Evolutionary conservation across 2,888 invertebrate species (phyloP).

Genomic region (Mallateleia sp.): DNA sequence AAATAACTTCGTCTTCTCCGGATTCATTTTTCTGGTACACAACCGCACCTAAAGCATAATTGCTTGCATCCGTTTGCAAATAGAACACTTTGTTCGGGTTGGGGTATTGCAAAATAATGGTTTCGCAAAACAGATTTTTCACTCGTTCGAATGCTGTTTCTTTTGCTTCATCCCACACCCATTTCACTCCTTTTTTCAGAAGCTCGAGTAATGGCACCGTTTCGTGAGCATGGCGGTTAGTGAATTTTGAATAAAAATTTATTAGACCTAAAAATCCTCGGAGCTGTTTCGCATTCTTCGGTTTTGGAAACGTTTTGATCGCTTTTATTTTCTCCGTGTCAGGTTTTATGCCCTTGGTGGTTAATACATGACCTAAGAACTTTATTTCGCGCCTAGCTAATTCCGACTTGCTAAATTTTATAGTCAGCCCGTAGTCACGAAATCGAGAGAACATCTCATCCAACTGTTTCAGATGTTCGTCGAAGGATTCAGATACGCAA

Average conservation of each 20-base stretch:
- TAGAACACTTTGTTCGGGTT: no score
- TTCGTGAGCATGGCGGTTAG: no score
- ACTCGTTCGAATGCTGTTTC: conserved; percentile 51
- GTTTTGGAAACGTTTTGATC: background rate
- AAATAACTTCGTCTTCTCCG: no score
- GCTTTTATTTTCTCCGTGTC: no score
- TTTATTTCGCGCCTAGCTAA: background rate
- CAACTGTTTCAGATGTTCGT: background rate
- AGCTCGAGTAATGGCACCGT: no score
- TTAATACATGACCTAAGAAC: background rate
- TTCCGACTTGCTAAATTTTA: background rate
- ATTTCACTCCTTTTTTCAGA: no score
- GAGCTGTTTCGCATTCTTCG: background rate
- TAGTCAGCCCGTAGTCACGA: background rate
- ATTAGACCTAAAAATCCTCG: conserved; percentile 6
- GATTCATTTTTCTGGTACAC: no score
- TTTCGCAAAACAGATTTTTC: conserved; percentile 53
- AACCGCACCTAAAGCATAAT: no score
- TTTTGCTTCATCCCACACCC: conserved; percentile 38
- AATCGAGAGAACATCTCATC: background rate
- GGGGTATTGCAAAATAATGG: no score
- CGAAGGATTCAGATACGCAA: no score
- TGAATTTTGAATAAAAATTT: no score
- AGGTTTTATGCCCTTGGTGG: background rate
- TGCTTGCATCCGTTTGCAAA: no score